Conservation (phyloP, 1,140 invertebrate genomes). For the Eurytemora carolleeae region DNA sequence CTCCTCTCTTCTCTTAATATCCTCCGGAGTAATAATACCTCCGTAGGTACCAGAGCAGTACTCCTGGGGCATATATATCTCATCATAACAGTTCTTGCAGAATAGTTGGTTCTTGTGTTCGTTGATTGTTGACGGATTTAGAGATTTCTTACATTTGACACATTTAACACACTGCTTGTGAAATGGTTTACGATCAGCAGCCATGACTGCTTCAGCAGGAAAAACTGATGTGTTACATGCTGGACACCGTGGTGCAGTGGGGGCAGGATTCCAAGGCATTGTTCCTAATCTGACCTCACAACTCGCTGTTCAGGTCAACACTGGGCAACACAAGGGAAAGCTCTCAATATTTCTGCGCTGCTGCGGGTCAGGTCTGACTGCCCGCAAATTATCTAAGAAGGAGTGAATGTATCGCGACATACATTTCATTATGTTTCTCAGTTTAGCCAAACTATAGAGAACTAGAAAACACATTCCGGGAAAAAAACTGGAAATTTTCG, state of each 20-base stretch:
- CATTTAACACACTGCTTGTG: constrained; percentile 10
- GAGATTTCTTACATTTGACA: not conserved
- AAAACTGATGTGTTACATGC: constrained; percentile 13
- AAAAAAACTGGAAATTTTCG: too few species aligned
- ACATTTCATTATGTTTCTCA: too few species aligned
- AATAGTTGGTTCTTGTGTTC: constrained; percentile 10
- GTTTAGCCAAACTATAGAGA: too few species aligned
- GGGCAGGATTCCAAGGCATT: not conserved
- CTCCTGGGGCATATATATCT: constrained; percentile 6
- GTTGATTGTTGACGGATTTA: constrained; percentile 9
- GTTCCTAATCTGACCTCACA: not conserved
- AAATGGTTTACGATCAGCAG: constrained; percentile 10
- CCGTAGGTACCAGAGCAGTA: not conserved
- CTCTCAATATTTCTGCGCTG: too few species aligned
- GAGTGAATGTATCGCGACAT: too few species aligned
- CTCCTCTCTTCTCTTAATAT: constrained; percentile 1
- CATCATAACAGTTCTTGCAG: constrained; percentile 11
- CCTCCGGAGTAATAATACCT: constrained; percentile 6
- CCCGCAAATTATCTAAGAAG: too few species aligned
- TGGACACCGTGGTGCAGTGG: constrained; percentile 2
- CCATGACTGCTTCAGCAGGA: constrained; percentile 13
- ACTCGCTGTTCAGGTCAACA: not conserved
- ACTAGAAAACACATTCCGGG: too few species aligned
- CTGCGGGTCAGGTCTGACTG: too few species aligned
- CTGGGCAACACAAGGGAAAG: too few species aligned